Conservation (phyloP, 1,140 invertebrate genomes). For the Nylanderia fulva region DNA sequence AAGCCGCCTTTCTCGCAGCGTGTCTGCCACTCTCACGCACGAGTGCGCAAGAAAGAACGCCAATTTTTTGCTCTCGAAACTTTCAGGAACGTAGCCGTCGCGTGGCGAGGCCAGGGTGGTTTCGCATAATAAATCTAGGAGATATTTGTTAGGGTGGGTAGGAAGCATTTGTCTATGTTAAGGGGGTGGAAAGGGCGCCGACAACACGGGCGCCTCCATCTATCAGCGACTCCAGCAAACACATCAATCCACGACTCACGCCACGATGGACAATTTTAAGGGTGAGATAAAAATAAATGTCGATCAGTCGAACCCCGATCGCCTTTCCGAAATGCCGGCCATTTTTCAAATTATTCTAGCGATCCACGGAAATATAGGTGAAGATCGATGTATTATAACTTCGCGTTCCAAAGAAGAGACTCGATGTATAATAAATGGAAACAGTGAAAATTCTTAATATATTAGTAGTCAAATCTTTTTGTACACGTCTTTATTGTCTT, state of each 20-base stretch:
- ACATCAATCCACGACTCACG: conserved; percentile 81
- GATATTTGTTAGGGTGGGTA: conserved; percentile 79
- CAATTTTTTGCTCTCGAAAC: conserved; percentile 74
- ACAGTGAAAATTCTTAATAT: too few relatives aligned
- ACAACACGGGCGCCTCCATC: conserved; percentile 81
- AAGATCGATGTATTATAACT: background rate
- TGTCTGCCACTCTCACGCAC: conserved; percentile 67
- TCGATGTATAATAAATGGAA: background rate
- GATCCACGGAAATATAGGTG: conserved; percentile 26
- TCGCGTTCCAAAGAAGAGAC: background rate
- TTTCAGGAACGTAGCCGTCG: conserved; percentile 70
- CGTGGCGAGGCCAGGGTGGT: conserved; percentile 69
- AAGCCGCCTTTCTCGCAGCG: conserved; percentile 62
- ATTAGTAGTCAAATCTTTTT: too few relatives aligned
- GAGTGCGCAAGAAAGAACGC: conserved; percentile 71
- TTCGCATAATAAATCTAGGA: conserved; percentile 84
- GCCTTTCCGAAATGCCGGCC: background rate
- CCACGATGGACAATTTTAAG: conserved; percentile 79
- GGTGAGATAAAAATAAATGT: conserved; percentile 75
- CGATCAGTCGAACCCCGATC: conserved; percentile 57
- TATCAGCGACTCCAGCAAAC: conserved; percentile 82
- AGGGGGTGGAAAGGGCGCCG: conserved; percentile 78
- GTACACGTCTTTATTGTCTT: background rate
- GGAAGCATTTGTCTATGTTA: conserved; percentile 83
- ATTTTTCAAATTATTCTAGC: conserved; percentile 46